A percentile compares a stretch with the other conserved stretches of the same genome.
Evolutionary conservation across 2,113 vertebrate genomes (phyloP).

Genomic region (Hystrix cristata): DNA sequence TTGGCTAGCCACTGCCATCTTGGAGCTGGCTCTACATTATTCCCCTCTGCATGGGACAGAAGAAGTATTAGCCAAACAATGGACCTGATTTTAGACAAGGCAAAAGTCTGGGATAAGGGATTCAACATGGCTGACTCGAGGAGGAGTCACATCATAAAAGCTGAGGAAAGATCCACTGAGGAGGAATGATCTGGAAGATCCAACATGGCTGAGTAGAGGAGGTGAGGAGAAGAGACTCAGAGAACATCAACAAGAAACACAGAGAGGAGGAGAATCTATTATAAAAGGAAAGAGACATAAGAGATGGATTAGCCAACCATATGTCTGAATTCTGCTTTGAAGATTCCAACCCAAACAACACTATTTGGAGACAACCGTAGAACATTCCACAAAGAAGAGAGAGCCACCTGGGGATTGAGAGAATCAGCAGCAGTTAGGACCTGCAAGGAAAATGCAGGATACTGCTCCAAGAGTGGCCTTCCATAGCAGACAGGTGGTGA

Average conservation of each 20-base stretch:
- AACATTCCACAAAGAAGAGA: background rate
- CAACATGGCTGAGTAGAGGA: background rate
- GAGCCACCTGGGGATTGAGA: background rate
- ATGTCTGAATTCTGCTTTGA: background rate
- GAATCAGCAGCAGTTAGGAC: background rate
- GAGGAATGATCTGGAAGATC: background rate
- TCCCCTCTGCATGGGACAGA: background rate
- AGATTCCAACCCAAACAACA: background rate
- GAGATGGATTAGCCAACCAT: background rate
- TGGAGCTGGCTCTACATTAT: background rate
- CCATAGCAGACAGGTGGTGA: background rate
- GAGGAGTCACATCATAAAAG: background rate
- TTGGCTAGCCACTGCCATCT: background rate
- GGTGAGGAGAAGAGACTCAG: background rate
- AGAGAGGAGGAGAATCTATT: background rate
- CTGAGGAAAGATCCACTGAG: background rate
- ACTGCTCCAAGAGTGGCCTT: background rate
- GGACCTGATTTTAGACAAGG: background rate
- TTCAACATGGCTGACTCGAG: background rate
- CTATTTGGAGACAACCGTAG: background rate
- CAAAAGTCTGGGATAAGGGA: background rate
- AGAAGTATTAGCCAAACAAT: background rate
- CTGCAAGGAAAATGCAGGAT: background rate
- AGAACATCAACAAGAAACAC: background rate
- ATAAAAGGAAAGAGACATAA: background rate